Evolutionary conservation across 2,797 vertebrate genomes (phyloP), one percentile per base, ranked within the genome.

Genomic region (Liasis olivaceus): DNA sequence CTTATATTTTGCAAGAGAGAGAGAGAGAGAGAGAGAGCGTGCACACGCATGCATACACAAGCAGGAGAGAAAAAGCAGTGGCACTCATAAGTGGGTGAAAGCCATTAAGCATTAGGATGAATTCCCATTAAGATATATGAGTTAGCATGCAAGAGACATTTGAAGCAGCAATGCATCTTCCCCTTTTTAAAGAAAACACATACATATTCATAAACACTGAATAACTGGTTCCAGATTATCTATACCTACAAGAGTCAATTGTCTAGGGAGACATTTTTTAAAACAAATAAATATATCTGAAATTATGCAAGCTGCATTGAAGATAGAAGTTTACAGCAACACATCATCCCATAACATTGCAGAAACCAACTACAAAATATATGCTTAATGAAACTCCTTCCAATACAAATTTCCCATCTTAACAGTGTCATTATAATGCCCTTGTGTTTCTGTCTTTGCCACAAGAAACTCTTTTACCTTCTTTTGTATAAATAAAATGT

Each of bases 1-100:
- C 98, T 98, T 98, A 96, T 97, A 97, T 97, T 97, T 98, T 97
- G 97, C 97, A 98, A 97, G 98, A 97, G 96, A 97, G 97, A 97
- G 95, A 97, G 96, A 97, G 97, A 97, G 95, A 97, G 96, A 91
- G 89, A 72, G 69, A 42, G 69, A 22, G 59, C 3, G 17, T 77
- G 69, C 69, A 77, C 31, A 42, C 3, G 36, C 17, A 8, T 42
- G 72, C 72, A 77, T 97, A 97, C 56, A 31, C 28, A 86, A 84
- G 92, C 59, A 91, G 31, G 89, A 84, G 51, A 88, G 92, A 91
- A 63, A 88, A 93, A 88, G 69, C 89, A 96, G 97, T 96, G 93
- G 96, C 47, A 59, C 96, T 94, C 90, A 96, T 96, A 97, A 97
- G 97, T 97, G 94, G 97, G 97, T 96, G 94, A 97, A 96, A 97